phyloP scores from a whole-genome alignment of 2,113 vertebrate species.

The Nothocercus nigrocapillus region DNA sequence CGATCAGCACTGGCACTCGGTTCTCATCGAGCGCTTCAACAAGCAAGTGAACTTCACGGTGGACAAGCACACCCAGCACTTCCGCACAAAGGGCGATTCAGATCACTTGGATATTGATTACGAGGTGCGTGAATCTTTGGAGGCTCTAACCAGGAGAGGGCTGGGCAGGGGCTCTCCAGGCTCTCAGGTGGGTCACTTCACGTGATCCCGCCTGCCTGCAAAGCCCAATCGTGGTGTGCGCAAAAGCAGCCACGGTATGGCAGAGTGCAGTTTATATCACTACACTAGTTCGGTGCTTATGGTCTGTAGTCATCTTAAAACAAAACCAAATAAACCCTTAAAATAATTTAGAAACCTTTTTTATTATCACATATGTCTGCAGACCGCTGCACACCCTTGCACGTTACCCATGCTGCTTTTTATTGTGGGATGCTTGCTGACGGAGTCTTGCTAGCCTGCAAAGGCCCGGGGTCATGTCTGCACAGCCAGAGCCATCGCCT shows the following conservation, averaged over 20 bases:
- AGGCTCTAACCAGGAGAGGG: background rate
- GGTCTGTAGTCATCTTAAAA: no score
- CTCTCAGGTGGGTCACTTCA: background rate
- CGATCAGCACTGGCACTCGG: slow-evolving; percentile 96
- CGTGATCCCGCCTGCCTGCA: background rate
- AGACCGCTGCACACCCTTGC: background rate
- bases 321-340: no score
- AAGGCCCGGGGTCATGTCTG: background rate
- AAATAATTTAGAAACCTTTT: accelerated
- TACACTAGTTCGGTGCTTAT: background rate
- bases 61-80: slow-evolving; percentile 90
- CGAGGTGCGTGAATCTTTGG: slow-evolving; percentile 83
- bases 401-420: background rate
- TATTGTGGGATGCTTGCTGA: background rate
- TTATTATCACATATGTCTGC: background rate
- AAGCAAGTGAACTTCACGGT: slow-evolving; percentile 96
- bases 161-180: no score
- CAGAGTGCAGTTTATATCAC: background rate
- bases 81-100: slow-evolving; percentile 89
- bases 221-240: accelerated
- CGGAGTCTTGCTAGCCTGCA: background rate
- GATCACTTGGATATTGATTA: slow-evolving; percentile 96
- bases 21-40: slow-evolving; percentile 94
- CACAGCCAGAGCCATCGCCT: background rate
- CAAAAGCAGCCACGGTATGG: background rate